Percentiles rank a stretch among this genome's conserved stretches.
Evolutionary conservation across 2,797 vertebrate species (phyloP).

Genomic region (Schizopygopsis malacanthus): DNA sequence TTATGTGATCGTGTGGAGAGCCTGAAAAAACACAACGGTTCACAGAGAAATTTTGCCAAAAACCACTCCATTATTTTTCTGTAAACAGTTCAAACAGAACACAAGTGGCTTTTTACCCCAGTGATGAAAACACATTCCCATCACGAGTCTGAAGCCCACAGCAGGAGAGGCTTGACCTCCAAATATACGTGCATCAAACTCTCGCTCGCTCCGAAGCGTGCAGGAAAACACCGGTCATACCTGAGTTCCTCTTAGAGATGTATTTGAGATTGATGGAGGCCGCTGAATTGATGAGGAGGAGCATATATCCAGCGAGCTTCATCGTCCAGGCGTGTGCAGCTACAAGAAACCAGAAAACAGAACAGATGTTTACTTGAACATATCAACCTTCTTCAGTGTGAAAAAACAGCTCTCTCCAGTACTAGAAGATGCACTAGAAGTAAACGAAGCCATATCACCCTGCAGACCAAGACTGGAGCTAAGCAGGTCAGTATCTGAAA

Average conservation of each 20-base stretch:
- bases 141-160: not conserved
- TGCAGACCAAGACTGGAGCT: too few species aligned
- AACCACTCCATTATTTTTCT: conserved; percentile 14
- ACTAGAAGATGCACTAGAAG: not conserved
- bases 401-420: not conserved
- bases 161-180: not conserved
- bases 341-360: conserved; percentile 67
- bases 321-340: conserved; percentile 81
- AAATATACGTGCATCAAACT: not conserved
- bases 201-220: not conserved
- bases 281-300: conserved; percentile 83
- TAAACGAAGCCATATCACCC: too few species aligned
- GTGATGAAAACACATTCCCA: not conserved
- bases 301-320: conserved; percentile 84
- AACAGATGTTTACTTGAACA: conserved; percentile 20
- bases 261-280: conserved; percentile 89
- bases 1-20: conserved; percentile 28
- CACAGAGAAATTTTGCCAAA: conserved; percentile 25
- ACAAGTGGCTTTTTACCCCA: not conserved
- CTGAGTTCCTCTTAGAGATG: conserved; percentile 96
- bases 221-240: conserved; percentile 76
- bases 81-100: conserved; percentile 9
- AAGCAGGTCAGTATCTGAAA: too few species aligned
- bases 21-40: conserved; percentile 3
- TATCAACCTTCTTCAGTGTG: conserved; percentile 23